Evolutionary conservation across 1,140 invertebrate species (phyloP), one percentile per base, ranked within the genome.

Genomic region (Hycleus phaleratus): DNA sequence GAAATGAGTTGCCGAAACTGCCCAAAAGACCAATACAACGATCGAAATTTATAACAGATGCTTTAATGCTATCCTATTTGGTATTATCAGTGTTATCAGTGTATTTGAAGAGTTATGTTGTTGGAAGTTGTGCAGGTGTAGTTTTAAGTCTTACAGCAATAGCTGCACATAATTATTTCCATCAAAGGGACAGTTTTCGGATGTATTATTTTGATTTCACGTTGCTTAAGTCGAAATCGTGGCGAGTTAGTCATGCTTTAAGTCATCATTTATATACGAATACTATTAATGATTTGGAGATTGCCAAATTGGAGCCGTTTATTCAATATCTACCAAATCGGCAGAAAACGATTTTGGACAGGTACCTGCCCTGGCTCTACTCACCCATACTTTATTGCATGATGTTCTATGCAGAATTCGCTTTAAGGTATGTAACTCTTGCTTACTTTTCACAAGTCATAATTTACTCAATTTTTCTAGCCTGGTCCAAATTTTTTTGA

Each of bases 191-290:
- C 66, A 91, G 82, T 67, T 91, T 88, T 78, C 80, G 90, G 45
- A 90, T 90, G 84, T 90, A 88, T 67, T 82, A 88, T 40, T 88
- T 88, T 56, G 86, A 92, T 66, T 70, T 93, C 9, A 74, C 77
- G 26, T 67, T 84, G 11, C 25, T 58, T 50, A 42, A 42, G 77
- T 81, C 70, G 67, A 82, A 82, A 55, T 82, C 88, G 56, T 93
- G 88, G 82, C 77, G 89, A 61, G 82, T 93, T 40, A 83, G 82
- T 0, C 90, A 93, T 65, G 82, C 77, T 0, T 66, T 93, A 18
- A 91, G 87, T 26, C 90, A 93, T 71, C 90, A 93, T 70, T 71
- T 88, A 9, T 91, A 85, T 65, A 80, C 90, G 0, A 93, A 93
- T 64, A 90, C 89, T 0, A 71, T 85, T 3, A 79, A 83, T 72